Percentiles rank a stretch among this genome's conserved stretches.
These are phyloP conservation scores for Megalonaias nervosa DNA, from an alignment of 1,140 invertebrate species.

Conservation along the genomic window DNA sequence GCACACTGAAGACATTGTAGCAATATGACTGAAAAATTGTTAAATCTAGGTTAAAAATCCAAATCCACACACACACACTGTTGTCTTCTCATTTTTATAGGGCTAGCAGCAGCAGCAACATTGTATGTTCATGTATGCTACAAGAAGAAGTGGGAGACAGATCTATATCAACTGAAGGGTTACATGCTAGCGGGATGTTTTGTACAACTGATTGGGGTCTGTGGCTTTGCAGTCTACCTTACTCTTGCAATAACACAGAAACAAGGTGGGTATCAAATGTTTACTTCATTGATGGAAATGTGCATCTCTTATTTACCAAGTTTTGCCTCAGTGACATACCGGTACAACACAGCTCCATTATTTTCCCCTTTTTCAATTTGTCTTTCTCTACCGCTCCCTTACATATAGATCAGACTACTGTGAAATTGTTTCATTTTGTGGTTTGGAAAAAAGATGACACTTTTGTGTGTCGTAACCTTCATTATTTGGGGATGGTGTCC, in stretches of 20 bases:
- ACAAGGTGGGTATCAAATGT: constrained; percentile 14
- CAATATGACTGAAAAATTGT: too few relatives aligned
- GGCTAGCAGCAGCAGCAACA: constrained; percentile 17
- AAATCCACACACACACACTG: too few relatives aligned
- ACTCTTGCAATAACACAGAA: constrained; percentile 38
- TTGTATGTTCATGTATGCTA: constrained; percentile 35
- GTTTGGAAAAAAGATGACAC: too few relatives aligned
- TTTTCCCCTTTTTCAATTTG: not conserved
- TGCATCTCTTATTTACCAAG: not conserved
- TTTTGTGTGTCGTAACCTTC: too few relatives aligned
- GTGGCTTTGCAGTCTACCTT: constrained; percentile 45
- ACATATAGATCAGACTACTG: not conserved
- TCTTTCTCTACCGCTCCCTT: not conserved
- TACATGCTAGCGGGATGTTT: constrained; percentile 41
- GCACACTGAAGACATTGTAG: too few relatives aligned
- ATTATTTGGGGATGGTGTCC: too few relatives aligned
- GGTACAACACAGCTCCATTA: not conserved
- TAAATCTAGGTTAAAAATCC: too few relatives aligned
- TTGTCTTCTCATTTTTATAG: not conserved
- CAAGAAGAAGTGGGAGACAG: constrained; percentile 23
- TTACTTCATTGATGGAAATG: too few relatives aligned
- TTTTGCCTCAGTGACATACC: not conserved
- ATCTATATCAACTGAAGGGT: constrained; percentile 14
- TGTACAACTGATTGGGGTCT: constrained; percentile 35
- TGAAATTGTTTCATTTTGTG: not conserved